Base-by-base conservation (phyloP, 2,888 invertebrate genomes). In the Pristionchus fissidentatus region DNA sequence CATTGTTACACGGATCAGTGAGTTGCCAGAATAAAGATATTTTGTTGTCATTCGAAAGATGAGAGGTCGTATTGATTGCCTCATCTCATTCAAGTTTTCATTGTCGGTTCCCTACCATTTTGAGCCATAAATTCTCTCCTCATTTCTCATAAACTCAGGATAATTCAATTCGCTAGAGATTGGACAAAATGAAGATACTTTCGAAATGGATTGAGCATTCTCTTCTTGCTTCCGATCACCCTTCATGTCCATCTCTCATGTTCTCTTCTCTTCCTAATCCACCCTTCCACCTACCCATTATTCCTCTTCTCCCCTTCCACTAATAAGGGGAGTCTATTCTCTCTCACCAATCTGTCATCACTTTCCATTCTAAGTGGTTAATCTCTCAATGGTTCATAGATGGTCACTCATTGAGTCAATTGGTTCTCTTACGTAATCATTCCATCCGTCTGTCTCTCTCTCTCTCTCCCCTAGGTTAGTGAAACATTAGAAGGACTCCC, bases 21-120 rank as follows among this genome's bases (percentile, higher is more conserved):
- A 62, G 35, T 62, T 62, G 62, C 62, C 62, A 62, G 62, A 62
- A 62, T 62, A 62, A 62, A 62, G n/a, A n/a, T n/a, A n/a, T n/a
- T n/a, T n/a, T n/a, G n/a, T n/a, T n/a, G n/a, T n/a, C n/a, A n/a
- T n/a, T n/a, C n/a, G n/a, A n/a, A n/a, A n/a, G n/a, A n/a, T n/a
- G n/a, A n/a, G n/a, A n/a, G n/a, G n/a, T n/a, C n/a, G n/a, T n/a
- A n/a, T n/a, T n/a, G n/a, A n/a, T n/a, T n/a, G n/a, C n/a, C n/a
- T n/a, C n/a, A n/a, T n/a, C n/a, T n/a, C n/a, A n/a, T n/a, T n/a
- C n/a, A n/a, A n/a, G n/a, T n/a, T n/a, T n/a, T n/a, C n/a, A n/a
- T n/a, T n/a, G n/a, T n/a, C n/a, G n/a, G n/a, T n/a, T n/a, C n/a
- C n/a, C n/a, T n/a, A 10, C 10, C 10, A 49, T 19, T 49, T 10